phyloP scores from a whole-genome alignment of 2,888 invertebrate species.

The Diplolepis rosae region DNA sequence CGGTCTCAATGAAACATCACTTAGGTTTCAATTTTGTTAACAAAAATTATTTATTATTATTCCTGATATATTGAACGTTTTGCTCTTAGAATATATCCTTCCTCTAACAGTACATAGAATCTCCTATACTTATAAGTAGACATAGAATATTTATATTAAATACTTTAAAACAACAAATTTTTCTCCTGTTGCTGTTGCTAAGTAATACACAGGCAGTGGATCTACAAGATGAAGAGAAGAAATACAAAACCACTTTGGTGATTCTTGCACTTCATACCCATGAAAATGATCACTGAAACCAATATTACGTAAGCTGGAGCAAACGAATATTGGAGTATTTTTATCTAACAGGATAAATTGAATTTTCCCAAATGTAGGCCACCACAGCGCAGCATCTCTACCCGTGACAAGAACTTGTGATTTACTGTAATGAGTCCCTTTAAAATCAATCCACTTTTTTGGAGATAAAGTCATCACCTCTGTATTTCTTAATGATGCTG shows the following conservation, averaged over 20 bases:
- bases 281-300: neutral
- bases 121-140: too few relatives aligned
- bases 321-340: neutral
- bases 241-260: neutral
- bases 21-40: too few relatives aligned
- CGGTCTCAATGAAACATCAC: too few relatives aligned
- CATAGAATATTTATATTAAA: too few relatives aligned
- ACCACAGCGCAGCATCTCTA: neutral
- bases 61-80: too few relatives aligned
- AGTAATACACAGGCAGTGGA: neutral
- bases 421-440: neutral
- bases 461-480: neutral
- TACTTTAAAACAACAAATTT: slow-evolving; percentile 1
- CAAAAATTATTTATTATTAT: too few relatives aligned
- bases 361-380: neutral
- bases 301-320: neutral
- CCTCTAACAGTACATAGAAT: too few relatives aligned
- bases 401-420: neutral
- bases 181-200: neutral
- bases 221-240: neutral
- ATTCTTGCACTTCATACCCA: neutral
- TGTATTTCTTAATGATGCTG: neutral
- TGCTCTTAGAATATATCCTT: too few relatives aligned
- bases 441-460: neutral
- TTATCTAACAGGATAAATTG: neutral